Evolutionary conservation across 2,797 vertebrate genomes (phyloP), one percentile per base, ranked within the genome.

Genomic region (Rachycentron canadum): DNA sequence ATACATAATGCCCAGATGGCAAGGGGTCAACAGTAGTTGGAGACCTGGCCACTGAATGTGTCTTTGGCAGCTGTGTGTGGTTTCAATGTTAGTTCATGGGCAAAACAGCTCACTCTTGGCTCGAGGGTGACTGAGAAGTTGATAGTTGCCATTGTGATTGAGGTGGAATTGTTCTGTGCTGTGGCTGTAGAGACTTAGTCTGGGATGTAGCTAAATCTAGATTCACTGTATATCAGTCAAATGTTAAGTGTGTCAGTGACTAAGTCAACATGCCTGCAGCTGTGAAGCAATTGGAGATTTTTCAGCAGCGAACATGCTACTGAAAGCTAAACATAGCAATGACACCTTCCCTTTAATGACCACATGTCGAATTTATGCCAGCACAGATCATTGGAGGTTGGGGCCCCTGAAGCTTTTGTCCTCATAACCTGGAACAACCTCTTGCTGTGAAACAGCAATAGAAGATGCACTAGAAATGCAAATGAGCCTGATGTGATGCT

Each of bases 391-490:
- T 50, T 13, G 23, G 32, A 68, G 41, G 50, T 43, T 0, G 1
- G 21, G 36, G 7, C n/a, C 23, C 70, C 23, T 69, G 30, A 1
- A 56, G 67, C 55, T 59, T 52, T 23, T 7, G 40, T 47, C 30
- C n/a, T 50, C 7, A 7, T 26, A 32, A 69, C 45, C 60, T 30
- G 23, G 23, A 26, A 34, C 32, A 74, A 40, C 41, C 49, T 52
- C 41, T 40, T 38, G 14, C 23, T 49, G 40, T 30, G 26, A 63
- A 60, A 60, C 55, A 23, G 36, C 63, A 65, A 68, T 26, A 50
- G 28, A 69, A 41, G 47, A 76, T 45, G 55, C 63, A 73, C 60
- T 74, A 63, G 75, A 83, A 86, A 82, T 87, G 63, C 65, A 84
- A 84, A 87, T 82, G 17, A 58, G 50, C 43, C 41, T 40, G 58